Base-by-base conservation (phyloP, 2,888 invertebrate species). In the Coremacera marginata region DNA sequence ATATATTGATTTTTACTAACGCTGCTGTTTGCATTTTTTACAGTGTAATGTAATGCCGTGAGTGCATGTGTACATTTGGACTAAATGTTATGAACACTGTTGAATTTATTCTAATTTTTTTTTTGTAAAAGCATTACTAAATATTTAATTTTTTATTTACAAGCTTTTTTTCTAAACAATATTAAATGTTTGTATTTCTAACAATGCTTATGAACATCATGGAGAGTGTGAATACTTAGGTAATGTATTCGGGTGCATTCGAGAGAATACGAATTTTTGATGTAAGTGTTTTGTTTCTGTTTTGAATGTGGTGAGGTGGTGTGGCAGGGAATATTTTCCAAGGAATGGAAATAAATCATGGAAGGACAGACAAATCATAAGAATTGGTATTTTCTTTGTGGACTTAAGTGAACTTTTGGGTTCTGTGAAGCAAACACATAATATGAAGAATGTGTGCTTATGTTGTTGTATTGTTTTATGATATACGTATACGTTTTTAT, bases 401-500 rank as follows among this genome's bases (percentile, higher is more conserved):
- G 57, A 60, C 25, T 60, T 27, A 7, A 4, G 55, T 22, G 55
- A 55, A 22, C 55, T 55, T 55, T 55, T 22, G n/a, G 55, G 55
- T 11, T 19, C 55, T 7, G 14, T 1, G 1, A 1, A 60, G 52
- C 14, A 49, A 34, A 63, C 34, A 37, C 31, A 27, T 73, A 19
- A 44, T 51, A n/a, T 60, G 19, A 16, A 68, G 11, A 70, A 22
- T 67, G 37, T 62, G 62, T 74, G 68, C 65, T 67, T 65, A 63
- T 52, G 63, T 62, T 51, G 49, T 65, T 27, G 75, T 76, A 34
- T 52, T 62, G 76, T 75, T 79, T 67, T 77, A 72, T 77, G 73
- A 76, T 31, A 34, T 75, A 65, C 70, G 75, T 77, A 67, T 79
- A 79, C 16, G 78, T 80, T 81, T 80, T 87, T 87, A 90, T 89